These are phyloP conservation scores for Drosophila melanica DNA, from an alignment of 1,140 invertebrate species.

Conservation along the genomic window DNA sequence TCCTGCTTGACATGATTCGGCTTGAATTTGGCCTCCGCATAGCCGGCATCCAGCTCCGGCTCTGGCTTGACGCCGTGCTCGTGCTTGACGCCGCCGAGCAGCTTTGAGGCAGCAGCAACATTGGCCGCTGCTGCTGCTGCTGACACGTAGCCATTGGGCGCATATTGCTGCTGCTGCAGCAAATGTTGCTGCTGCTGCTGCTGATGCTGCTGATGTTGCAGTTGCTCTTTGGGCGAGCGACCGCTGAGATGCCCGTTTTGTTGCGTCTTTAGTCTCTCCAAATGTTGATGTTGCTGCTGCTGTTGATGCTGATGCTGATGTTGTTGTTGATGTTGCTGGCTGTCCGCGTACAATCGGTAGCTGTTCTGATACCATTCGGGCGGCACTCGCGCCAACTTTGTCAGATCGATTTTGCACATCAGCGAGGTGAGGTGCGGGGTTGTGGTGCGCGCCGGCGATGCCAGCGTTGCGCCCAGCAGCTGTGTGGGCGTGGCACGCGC, in stretches of 20 bases:
- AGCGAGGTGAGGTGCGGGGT: slow-evolving; percentile 64
- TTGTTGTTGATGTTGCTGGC: slow-evolving; percentile 16
- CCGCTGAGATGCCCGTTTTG: slow-evolving; percentile 71
- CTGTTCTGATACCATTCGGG: slow-evolving; percentile 61
- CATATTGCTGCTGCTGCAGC: slow-evolving; percentile 24
- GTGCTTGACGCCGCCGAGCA: slow-evolving; percentile 55
- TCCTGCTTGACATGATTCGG: slow-evolving; percentile 63
- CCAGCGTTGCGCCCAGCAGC: slow-evolving; percentile 50
- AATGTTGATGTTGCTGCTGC: slow-evolving; percentile 39
- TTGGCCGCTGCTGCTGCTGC: neutral
- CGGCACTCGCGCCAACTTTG: slow-evolving; percentile 64
- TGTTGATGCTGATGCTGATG: slow-evolving; percentile 26
- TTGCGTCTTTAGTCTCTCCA: slow-evolving; percentile 42
- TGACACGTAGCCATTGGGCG: slow-evolving; percentile 66
- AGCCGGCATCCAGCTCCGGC: slow-evolving; percentile 66
- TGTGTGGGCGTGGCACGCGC: slow-evolving; percentile 64
- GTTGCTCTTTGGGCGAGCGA: slow-evolving; percentile 52
- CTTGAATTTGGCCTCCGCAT: slow-evolving; percentile 61
- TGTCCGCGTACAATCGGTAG: slow-evolving; percentile 45
- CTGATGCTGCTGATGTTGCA: slow-evolving; percentile 4
- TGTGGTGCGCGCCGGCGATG: slow-evolving; percentile 67
- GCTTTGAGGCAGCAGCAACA: slow-evolving; percentile 15
- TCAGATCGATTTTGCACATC: slow-evolving; percentile 81
- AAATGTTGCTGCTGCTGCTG: slow-evolving; percentile 4
- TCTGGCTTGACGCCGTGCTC: slow-evolving; percentile 78